Evolutionary conservation across 92 coral and sea anemone species (phyloP).

Genomic region (Zoanthus sansibaricus): DNA sequence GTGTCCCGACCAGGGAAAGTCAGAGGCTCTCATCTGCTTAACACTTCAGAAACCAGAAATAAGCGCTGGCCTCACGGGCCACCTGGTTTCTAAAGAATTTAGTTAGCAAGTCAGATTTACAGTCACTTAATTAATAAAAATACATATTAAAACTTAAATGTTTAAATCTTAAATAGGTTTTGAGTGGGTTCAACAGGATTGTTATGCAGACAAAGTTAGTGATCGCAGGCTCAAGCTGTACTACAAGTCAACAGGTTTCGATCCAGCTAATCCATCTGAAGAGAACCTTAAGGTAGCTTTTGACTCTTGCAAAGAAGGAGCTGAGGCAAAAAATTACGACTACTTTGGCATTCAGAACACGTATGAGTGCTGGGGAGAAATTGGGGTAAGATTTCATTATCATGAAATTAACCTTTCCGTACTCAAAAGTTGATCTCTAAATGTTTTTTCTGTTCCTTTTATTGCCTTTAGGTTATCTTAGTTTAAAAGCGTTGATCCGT

Average conservation of each 20-base stretch:
- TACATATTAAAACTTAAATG: neutral
- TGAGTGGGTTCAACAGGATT: conserved; percentile 37
- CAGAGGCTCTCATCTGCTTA: too few relatives aligned
- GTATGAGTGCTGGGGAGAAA: conserved; percentile 46
- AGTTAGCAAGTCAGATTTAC: too few relatives aligned
- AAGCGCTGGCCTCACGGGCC: too few relatives aligned
- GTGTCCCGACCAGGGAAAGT: too few relatives aligned
- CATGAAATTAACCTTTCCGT: neutral
- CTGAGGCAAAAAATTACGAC: conserved; percentile 38
- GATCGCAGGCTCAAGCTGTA: conserved; percentile 36
- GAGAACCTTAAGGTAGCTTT: conserved; percentile 23
- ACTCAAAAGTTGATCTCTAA: too few relatives aligned
- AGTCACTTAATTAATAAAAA: too few relatives aligned
- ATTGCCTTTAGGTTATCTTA: too few relatives aligned
- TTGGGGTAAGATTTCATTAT: conserved; percentile 16
- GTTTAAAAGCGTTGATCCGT: too few relatives aligned
- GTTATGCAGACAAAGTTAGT: conserved; percentile 16
- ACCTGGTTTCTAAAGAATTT: too few relatives aligned
- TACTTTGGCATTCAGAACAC: conserved; percentile 42
- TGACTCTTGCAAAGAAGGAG: conserved; percentile 38
- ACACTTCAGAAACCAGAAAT: too few relatives aligned
- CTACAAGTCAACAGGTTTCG: conserved; percentile 38
- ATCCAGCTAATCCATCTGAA: conserved; percentile 29
- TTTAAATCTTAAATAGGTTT: conserved; percentile 1
- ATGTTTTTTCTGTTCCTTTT: too few relatives aligned